Evolutionary conservation across 2,888 invertebrate species (phyloP).

Genomic region (Orthonevra nobilis): DNA sequence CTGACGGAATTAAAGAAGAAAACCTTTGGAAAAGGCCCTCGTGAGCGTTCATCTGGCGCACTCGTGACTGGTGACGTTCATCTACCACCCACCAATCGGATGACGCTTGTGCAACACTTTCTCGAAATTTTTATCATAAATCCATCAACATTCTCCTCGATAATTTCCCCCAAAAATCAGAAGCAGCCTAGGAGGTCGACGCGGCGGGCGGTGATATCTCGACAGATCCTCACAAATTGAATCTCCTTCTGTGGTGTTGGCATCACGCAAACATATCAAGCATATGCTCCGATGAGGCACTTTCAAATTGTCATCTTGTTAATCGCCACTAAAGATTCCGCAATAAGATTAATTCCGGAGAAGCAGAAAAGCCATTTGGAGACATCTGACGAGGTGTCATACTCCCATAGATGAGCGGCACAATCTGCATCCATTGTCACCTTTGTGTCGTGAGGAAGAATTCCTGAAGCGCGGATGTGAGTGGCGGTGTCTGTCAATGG

Average conservation of each 20-base stretch:
- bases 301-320: slow-evolving; percentile 59
- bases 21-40: slow-evolving; percentile 9
- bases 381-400: slow-evolving; percentile 44
- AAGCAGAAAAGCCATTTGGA: slow-evolving; percentile 11
- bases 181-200: too few relatives aligned
- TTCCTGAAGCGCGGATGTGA: slow-evolving; percentile 30
- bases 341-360: slow-evolving; percentile 28
- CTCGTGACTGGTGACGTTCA: slow-evolving; percentile 34
- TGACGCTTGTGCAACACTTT: slow-evolving; percentile 31
- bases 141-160: slow-evolving; percentile 38
- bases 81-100: slow-evolving; percentile 6
- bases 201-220: too few relatives aligned
- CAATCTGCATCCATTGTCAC: slow-evolving; percentile 64
- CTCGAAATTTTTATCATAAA: slow-evolving; percentile 57
- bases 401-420: slow-evolving; percentile 16
- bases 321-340: slow-evolving; percentile 31
- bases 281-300: slow-evolving; percentile 36
- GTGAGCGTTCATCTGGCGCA: slow-evolving; percentile 21
- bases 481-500: slow-evolving; percentile 42
- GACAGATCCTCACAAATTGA: slow-evolving; percentile 59
- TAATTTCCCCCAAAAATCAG: slow-evolving; percentile 32
- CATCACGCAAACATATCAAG: slow-evolving; percentile 33
- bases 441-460: slow-evolving; percentile 3
- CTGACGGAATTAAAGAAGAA: too few relatives aligned
- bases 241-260: slow-evolving; percentile 19